phyloP scores from a whole-genome alignment of 2,113 vertebrate species.

The Neotoma lepida region DNA sequence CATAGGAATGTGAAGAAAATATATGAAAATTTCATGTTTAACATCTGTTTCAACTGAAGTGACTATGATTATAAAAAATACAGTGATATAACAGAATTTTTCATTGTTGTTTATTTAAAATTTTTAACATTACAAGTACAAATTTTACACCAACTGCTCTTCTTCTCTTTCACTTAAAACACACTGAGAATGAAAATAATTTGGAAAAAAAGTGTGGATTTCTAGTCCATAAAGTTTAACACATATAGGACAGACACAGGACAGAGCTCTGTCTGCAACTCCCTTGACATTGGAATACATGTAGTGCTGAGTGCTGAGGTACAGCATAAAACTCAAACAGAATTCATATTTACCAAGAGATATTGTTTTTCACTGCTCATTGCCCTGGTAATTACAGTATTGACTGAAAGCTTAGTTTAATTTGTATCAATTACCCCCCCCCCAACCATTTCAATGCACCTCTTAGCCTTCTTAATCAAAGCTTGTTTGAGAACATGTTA shows the following conservation, averaged over 20 bases:
- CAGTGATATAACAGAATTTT: neutral
- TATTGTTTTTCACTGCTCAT: conserved; percentile 44
- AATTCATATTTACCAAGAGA: neutral
- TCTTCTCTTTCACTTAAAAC: conserved; percentile 24
- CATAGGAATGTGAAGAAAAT: neutral
- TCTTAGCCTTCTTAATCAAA: conserved; percentile 57
- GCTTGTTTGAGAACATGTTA: neutral
- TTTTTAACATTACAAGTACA: neutral
- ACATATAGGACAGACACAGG: conserved; percentile 9
- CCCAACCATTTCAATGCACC: conserved; percentile 41
- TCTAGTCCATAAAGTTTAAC: conserved; percentile 54
- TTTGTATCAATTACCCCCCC: conserved; percentile 64
- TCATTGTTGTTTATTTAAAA: neutral
- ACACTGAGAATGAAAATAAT: conserved; percentile 56
- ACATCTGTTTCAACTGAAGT: neutral
- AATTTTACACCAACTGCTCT: conserved; percentile 49
- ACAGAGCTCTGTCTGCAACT: neutral
- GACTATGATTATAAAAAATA: neutral
- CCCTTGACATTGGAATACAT: conserved; percentile 14
- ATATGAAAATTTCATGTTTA: neutral
- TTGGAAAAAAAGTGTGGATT: conserved; percentile 18
- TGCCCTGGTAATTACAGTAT: conserved; percentile 67
- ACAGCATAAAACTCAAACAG: neutral
- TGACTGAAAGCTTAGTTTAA: conserved; percentile 69
- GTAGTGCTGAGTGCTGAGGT: neutral